A percentile compares a stretch with the other conserved stretches of the same genome.
Evolutionary conservation across 2,113 vertebrate species (phyloP).

Genomic region (Baryphthengus martii): DNA sequence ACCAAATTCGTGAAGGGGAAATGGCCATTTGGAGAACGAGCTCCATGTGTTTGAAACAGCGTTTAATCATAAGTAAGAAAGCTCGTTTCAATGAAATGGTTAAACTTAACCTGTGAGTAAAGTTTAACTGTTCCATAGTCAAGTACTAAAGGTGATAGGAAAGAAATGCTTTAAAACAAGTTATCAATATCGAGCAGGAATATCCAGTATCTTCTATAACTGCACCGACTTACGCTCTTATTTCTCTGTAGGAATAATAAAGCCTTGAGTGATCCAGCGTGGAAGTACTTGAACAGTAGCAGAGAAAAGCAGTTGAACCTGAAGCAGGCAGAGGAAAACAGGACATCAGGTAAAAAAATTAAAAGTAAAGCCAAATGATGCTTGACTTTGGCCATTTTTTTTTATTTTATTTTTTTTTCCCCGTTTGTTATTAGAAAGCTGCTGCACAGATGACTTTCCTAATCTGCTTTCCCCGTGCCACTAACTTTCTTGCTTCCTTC

Average conservation of each 20-base stretch:
- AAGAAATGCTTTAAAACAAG: neutral
- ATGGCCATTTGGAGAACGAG: neutral
- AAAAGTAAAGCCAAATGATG: neutral
- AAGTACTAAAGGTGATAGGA: neutral
- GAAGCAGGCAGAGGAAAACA: conserved; percentile 89
- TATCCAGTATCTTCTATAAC: neutral
- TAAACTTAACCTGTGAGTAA: neutral
- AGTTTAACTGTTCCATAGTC: neutral
- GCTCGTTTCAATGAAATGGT: neutral
- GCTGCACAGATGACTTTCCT: neutral
- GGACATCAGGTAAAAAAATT: conserved; percentile 79
- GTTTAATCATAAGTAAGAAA: neutral
- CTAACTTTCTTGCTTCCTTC: neutral
- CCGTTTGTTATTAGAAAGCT: neutral
- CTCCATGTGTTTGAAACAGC: neutral
- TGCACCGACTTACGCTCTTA: neutral
- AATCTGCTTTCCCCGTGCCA: neutral
- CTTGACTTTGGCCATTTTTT: neutral
- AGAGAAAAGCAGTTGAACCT: conserved; percentile 88
- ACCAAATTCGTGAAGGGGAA: neutral
- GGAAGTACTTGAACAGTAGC: conserved; percentile 88
- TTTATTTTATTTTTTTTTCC: too few species aligned
- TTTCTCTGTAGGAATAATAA: conserved; percentile 89
- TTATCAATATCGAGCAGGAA: neutral
- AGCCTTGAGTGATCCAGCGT: conserved; percentile 83